These are phyloP conservation scores for Apeltes quadracus DNA, from an alignment of 2,113 vertebrate species.

Conservation along the genomic window DNA sequence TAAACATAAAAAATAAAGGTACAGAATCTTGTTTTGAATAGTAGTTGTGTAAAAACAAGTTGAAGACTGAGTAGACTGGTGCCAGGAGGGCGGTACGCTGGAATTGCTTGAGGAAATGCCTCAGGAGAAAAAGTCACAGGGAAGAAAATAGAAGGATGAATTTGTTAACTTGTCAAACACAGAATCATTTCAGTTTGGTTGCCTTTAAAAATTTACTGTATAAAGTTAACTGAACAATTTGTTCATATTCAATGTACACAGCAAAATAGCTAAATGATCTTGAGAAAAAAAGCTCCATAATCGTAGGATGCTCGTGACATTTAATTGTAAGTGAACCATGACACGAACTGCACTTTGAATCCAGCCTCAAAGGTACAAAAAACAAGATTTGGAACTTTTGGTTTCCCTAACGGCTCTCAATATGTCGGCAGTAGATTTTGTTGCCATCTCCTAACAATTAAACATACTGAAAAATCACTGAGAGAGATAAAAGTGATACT, in stretches of 20 bases:
- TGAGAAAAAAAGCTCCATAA: background rate
- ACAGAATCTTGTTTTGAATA: constrained; percentile 18
- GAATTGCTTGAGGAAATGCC: constrained; percentile 46
- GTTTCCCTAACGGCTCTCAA: background rate
- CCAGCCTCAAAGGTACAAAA: background rate
- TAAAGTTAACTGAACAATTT: background rate
- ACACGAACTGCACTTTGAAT: background rate
- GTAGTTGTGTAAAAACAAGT: constrained; percentile 36
- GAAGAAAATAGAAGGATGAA: background rate
- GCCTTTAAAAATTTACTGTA: background rate
- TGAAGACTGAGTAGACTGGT: constrained; percentile 4
- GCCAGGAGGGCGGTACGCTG: constrained; percentile 18
- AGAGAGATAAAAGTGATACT: background rate
- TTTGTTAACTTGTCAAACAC: background rate
- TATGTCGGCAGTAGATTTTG: background rate
- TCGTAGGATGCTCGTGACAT: background rate
- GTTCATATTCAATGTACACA: background rate
- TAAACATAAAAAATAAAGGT: background rate
- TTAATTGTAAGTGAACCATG: background rate
- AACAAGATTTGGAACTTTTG: background rate
- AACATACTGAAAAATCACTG: background rate
- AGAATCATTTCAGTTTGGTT: background rate
- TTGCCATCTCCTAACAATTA: background rate
- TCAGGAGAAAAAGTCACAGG: constrained; percentile 16
- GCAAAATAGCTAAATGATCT: background rate